These are phyloP conservation scores for Mobula birostris DNA, from an alignment of 2,113 vertebrate species.

Conservation along the genomic window DNA sequence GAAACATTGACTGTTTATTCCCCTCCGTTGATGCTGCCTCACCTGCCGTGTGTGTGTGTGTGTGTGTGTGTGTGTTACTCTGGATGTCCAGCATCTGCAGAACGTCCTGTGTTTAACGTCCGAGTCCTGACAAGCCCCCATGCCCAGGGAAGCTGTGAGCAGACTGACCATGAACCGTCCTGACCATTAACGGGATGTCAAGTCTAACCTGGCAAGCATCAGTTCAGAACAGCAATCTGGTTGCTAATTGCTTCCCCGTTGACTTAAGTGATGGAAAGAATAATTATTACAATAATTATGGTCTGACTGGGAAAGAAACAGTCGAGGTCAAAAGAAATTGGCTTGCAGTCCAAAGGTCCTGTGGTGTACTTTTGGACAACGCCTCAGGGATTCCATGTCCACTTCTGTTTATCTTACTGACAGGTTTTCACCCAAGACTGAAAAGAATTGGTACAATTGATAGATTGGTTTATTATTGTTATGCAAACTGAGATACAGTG, in stretches of 20 bases:
- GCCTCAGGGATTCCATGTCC: not conserved
- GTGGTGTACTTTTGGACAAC: not conserved
- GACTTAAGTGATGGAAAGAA: conserved; percentile 22
- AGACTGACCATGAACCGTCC: not conserved
- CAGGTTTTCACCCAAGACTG: not conserved
- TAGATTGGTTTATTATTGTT: no score
- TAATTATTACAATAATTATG: conserved; percentile 10
- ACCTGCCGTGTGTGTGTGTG: no score
- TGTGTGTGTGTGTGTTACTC: no score
- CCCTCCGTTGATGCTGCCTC: no score
- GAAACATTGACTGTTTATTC: no score
- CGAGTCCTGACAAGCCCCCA: no score
- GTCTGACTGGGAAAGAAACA: not conserved
- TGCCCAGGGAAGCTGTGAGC: no score
- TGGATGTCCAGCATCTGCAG: no score
- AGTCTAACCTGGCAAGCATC: not conserved
- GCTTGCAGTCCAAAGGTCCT: not conserved
- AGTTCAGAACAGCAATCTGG: not conserved
- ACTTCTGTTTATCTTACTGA: conserved; percentile 1
- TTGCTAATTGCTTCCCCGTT: not conserved
- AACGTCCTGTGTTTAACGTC: no score
- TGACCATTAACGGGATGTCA: not conserved
- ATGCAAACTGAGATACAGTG: no score
- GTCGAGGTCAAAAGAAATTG: not conserved
- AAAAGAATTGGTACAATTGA: not conserved